Conservation (phyloP, 2,888 invertebrate genomes). For the Mellilla xanthometata region DNA sequence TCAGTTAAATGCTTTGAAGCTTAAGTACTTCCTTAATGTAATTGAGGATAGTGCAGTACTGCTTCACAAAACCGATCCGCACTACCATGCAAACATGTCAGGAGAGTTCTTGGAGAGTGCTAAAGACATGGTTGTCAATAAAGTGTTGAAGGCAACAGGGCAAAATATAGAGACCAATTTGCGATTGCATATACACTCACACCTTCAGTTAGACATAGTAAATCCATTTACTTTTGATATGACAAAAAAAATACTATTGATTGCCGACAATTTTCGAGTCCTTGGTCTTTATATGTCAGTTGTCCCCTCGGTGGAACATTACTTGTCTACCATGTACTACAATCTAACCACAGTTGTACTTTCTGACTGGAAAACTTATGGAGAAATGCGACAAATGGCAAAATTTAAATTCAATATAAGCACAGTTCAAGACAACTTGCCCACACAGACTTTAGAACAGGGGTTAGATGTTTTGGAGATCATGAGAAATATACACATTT, state of each 20-base stretch:
- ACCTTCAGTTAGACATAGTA: slow-evolving; percentile 88
- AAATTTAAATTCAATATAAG: slow-evolving; percentile 90
- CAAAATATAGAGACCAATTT: slow-evolving; percentile 96
- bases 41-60: slow-evolving; percentile 68
- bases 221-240: slow-evolving; percentile 88
- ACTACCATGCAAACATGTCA: slow-evolving; percentile 49
- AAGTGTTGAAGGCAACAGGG: slow-evolving; percentile 88
- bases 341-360: slow-evolving; percentile 98
- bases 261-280: slow-evolving; percentile 79
- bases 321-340: slow-evolving; percentile 97
- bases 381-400: slow-evolving; percentile 97
- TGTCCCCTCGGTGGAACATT: slow-evolving; percentile 90
- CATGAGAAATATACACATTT: slow-evolving; percentile 97
- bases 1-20: slow-evolving; percentile 85
- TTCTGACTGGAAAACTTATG: slow-evolving; percentile 98
- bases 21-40: slow-evolving; percentile 75
- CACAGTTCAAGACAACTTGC: slow-evolving; percentile 95
- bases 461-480: slow-evolving; percentile 98
- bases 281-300: slow-evolving; percentile 84
- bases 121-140: slow-evolving; percentile 74
- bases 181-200: slow-evolving; percentile 95
- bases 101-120: slow-evolving; percentile 59
- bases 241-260: slow-evolving; percentile 85
- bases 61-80: slow-evolving; percentile 59
- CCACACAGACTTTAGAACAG: slow-evolving; percentile 98